phyloP scores from a whole-genome alignment of 2,797 vertebrate species.

The Monodelphis domestica region DNA sequence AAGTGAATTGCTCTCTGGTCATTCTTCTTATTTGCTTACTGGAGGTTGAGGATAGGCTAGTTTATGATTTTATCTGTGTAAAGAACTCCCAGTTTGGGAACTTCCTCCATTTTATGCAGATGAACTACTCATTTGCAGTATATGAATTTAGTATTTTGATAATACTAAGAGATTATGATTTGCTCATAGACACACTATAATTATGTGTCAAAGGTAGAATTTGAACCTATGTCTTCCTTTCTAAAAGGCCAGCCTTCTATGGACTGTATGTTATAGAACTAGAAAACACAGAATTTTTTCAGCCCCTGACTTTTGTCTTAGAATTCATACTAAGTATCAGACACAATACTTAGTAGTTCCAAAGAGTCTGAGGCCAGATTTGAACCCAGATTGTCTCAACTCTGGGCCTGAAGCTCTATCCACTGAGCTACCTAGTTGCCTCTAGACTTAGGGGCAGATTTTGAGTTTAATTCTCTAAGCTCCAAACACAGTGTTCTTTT shows the following conservation, averaged over 20 bases:
- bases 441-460: no score
- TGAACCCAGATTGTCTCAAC: neutral
- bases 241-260: neutral
- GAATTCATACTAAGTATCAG: no score
- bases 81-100: neutral
- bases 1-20: neutral
- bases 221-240: neutral
- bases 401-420: no score
- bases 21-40: neutral
- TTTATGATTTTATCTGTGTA: neutral
- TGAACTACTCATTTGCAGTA: neutral
- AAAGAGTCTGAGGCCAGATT: no score
- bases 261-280: neutral
- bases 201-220: neutral
- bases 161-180: neutral
- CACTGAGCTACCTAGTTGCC: no score
- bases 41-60: neutral
- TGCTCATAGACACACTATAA: neutral
- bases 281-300: no score
- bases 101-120: neutral
- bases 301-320: no score
- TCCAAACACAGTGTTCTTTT: neutral
- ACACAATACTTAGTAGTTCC: no score
- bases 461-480: no score
- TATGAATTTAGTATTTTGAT: neutral